Conservation (phyloP, 2,797 vertebrate species). For the Poeciliopsis gracilis region DNA sequence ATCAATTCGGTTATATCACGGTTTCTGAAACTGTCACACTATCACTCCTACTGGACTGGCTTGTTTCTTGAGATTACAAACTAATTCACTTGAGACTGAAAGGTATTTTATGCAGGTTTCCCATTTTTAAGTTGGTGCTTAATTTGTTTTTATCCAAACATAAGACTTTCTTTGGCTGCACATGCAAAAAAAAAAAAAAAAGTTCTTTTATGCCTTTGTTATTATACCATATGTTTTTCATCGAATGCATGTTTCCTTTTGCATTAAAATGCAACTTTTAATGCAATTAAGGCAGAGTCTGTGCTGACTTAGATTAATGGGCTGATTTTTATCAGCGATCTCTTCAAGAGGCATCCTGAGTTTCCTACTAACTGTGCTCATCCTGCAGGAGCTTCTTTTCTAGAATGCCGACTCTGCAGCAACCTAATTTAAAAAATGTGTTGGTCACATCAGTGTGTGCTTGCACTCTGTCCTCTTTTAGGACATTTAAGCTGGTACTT, state of each 20-base stretch:
- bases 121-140: slow-evolving; percentile 7
- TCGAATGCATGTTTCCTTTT: slow-evolving; percentile 30
- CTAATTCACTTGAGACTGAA: slow-evolving; percentile 35
- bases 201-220: slow-evolving; percentile 19
- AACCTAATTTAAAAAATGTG: slow-evolving; percentile 24
- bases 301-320: slow-evolving; percentile 49
- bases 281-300: slow-evolving; percentile 43
- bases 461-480: slow-evolving; percentile 14
- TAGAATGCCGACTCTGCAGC: slow-evolving; percentile 16
- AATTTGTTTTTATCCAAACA: slow-evolving; percentile 23
- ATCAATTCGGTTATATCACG: slow-evolving; percentile 43
- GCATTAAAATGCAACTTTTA: slow-evolving; percentile 44
- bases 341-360: slow-evolving; percentile 56
- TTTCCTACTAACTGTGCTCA: slow-evolving; percentile 37
- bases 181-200: neutral
- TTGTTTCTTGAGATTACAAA: slow-evolving; percentile 29
- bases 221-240: slow-evolving; percentile 46
- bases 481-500: slow-evolving; percentile 7
- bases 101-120: slow-evolving; percentile 13
- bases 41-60: slow-evolving; percentile 27
- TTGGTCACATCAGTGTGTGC: slow-evolving; percentile 9
- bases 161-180: slow-evolving; percentile 16
- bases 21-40: slow-evolving; percentile 17
- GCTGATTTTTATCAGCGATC: slow-evolving; percentile 56
- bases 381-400: slow-evolving; percentile 35